These are phyloP conservation scores for Helobdella robusta DNA, from an alignment of 2,888 invertebrate genomes.

Conservation along the genomic window DNA sequence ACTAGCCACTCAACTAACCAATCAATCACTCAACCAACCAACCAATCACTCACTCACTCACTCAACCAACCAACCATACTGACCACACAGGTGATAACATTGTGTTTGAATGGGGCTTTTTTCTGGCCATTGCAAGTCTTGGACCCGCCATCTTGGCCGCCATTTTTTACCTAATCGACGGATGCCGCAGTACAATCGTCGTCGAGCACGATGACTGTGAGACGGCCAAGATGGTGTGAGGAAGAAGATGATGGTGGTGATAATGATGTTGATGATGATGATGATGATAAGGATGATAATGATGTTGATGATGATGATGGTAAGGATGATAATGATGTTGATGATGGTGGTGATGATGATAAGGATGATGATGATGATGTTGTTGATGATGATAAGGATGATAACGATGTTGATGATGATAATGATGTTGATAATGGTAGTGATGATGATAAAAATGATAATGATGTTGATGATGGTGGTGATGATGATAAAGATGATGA, in stretches of 20 bases:
- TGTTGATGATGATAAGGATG: too few species aligned
- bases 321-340: constrained; percentile 15
- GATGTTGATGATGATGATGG: constrained; percentile 12
- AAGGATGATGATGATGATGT: too few species aligned
- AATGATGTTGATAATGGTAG: too few species aligned
- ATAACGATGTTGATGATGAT: too few species aligned
- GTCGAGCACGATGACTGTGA: constrained; percentile 31
- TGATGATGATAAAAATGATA: constrained; percentile 8
- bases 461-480: constrained; percentile 8
- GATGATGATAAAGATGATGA: too few species aligned
- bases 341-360: too few species aligned
- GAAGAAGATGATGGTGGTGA: constrained; percentile 2
- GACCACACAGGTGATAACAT: too few species aligned
- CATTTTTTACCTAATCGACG: constrained; percentile 26
- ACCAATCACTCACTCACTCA: too few species aligned
- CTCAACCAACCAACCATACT: too few species aligned
- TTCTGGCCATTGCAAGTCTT: constrained; percentile 26
- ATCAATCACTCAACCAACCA: too few species aligned
- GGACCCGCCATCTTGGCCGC: constrained; percentile 24
- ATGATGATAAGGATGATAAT: constrained; percentile 17
- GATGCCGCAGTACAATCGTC: constrained; percentile 24
- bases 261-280: constrained; percentile 3
- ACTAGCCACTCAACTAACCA: too few species aligned
- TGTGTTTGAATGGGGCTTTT: constrained; percentile 28
- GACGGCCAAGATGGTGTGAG: constrained; percentile 30